Conservation (phyloP, 2,888 invertebrate genomes). For the Philereme transversata region DNA sequence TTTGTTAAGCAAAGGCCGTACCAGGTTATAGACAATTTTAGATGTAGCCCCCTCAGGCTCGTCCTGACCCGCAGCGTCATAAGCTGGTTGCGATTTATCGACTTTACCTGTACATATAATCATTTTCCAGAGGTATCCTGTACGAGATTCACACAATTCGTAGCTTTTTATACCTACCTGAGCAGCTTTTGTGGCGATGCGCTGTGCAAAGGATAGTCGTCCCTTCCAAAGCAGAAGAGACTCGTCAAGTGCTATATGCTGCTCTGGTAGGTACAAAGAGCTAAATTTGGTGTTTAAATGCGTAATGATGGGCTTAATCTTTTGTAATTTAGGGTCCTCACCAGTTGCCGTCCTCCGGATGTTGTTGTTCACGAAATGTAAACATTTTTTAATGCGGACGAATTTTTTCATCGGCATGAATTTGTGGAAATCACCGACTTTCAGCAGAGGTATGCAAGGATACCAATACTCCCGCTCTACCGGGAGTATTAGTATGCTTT, state of each 20-base stretch:
- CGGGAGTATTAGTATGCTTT: neutral
- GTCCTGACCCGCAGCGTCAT: neutral
- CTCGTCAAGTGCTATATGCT: slow-evolving; percentile 1
- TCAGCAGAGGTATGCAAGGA: too few relatives aligned
- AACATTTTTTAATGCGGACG: too few relatives aligned
- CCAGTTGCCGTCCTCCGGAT: neutral
- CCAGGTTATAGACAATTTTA: neutral
- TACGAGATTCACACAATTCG: slow-evolving; percentile 1
- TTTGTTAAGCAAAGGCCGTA: slow-evolving; percentile 30
- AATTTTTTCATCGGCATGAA: too few relatives aligned
- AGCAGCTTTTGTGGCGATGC: slow-evolving; percentile 1
- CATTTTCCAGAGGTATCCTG: slow-evolving; percentile 5
- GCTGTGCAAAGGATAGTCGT: neutral
- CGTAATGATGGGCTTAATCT: slow-evolving; percentile 2
- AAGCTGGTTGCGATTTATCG: neutral
- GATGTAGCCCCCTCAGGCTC: slow-evolving; percentile 36
- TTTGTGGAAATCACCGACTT: too few relatives aligned
- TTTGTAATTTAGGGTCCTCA: neutral
- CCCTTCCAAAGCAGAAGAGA: neutral
- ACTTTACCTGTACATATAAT: neutral
- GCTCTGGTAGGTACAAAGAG: slow-evolving; percentile 1
- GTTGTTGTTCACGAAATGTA: too few relatives aligned
- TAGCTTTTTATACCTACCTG: neutral
- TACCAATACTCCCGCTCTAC: slow-evolving; percentile 1
- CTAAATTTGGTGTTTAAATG: neutral